A percentile compares a stretch with the other conserved stretches of the same genome.
These are phyloP conservation scores for Lytechinus variegatus DNA, from an alignment of 35 echinoderm and acorn worm species.

Conservation along the genomic window DNA sequence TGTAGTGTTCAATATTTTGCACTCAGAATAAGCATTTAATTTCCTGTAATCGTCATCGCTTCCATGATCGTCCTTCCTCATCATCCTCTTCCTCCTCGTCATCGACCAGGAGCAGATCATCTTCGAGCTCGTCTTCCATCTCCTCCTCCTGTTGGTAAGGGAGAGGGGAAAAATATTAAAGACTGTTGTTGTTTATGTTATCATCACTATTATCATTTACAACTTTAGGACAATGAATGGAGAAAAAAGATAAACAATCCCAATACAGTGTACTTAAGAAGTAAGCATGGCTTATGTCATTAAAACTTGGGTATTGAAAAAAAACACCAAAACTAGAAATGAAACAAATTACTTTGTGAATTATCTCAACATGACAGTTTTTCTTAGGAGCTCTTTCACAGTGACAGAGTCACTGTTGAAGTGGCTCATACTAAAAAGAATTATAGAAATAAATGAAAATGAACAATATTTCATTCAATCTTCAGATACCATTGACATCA, in stretches of 20 bases:
- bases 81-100: slow-evolving; percentile 74
- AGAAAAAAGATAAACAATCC: background rate
- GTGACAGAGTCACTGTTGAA: too few species aligned
- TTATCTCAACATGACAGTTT: too few species aligned
- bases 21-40: background rate
- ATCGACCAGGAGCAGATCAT: slow-evolving; percentile 47
- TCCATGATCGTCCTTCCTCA: slow-evolving; percentile 63
- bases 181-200: too few species aligned
- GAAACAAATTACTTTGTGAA: too few species aligned
- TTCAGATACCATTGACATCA: too few species aligned
- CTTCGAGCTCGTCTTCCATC: slow-evolving; percentile 37
- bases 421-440: too few species aligned
- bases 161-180: background rate
- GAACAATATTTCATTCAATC: too few species aligned
- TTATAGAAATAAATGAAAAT: too few species aligned
- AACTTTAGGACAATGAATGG: background rate
- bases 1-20: background rate
- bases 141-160: slow-evolving; percentile 16
- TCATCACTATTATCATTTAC: too few species aligned
- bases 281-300: background rate
- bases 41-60: slow-evolving; percentile 42
- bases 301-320: background rate
- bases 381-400: too few species aligned
- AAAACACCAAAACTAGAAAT: background rate
- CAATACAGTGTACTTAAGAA: background rate